These are phyloP conservation scores for Sebastes nivosus DNA, from an alignment of 2,797 vertebrate species.

Conservation along the genomic window DNA sequence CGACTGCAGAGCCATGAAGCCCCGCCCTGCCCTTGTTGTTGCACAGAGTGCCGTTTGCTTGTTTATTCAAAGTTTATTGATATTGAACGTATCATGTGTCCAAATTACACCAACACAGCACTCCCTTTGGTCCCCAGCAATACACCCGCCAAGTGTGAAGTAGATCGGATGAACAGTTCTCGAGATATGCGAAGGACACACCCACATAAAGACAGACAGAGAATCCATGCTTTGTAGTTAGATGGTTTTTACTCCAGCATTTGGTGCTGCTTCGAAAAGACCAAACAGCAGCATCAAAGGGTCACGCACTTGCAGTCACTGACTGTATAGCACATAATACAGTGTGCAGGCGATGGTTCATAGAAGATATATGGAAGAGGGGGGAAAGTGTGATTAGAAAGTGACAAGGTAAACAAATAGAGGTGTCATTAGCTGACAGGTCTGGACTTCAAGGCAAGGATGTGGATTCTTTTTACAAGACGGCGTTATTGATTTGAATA, in stretches of 20 bases:
- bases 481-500: slow-evolving; percentile 81
- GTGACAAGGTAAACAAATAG: slow-evolving; percentile 68
- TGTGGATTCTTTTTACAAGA: slow-evolving; percentile 48
- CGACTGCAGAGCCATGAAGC: too few species aligned
- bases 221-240: too few species aligned
- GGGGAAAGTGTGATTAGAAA: slow-evolving; percentile 21
- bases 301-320: slow-evolving; percentile 8
- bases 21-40: too few species aligned
- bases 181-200: too few species aligned
- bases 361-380: not conserved
- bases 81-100: too few species aligned
- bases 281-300: not conserved
- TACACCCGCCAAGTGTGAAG: too few species aligned
- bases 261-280: not conserved
- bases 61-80: too few species aligned
- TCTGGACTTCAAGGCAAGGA: slow-evolving; percentile 53
- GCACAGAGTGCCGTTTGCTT: too few species aligned
- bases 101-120: too few species aligned
- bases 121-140: too few species aligned
- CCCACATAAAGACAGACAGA: too few species aligned
- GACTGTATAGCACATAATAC: not conserved
- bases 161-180: too few species aligned
- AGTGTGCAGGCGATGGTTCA: not conserved
- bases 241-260: not conserved
- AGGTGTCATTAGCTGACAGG: slow-evolving; percentile 63